Percentiles rank a stretch among this genome's conserved stretches.
Evolutionary conservation across 64 coral and sea anemone species (phyloP).

Genomic region (Pachyseris speciosa): DNA sequence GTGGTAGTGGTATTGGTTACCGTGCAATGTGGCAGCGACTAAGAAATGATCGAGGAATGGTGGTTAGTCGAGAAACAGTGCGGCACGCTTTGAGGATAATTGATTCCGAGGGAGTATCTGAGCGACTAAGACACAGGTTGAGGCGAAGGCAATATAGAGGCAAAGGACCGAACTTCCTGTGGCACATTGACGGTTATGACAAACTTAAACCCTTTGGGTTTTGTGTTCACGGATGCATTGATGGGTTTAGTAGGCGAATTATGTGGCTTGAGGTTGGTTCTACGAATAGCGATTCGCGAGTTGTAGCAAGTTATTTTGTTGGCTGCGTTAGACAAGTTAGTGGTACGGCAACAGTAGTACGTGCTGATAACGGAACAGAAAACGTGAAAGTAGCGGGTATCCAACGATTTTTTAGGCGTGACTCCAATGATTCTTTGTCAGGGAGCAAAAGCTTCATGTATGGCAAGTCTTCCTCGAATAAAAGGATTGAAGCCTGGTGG

Average conservation of each 20-base stretch:
- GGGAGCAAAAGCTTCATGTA: too few relatives aligned
- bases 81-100: conserved; percentile 42
- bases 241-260: not conserved
- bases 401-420: too few relatives aligned
- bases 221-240: conserved; percentile 6
- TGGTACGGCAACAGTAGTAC: conserved; percentile 8
- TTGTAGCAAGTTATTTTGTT: not conserved
- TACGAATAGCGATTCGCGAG: not conserved
- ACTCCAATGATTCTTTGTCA: too few relatives aligned
- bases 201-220: conserved; percentile 44
- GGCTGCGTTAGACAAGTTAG: not conserved
- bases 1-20: conserved; percentile 36
- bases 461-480: too few relatives aligned
- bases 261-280: not conserved
- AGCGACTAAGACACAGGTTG: conserved; percentile 53
- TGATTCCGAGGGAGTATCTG: conserved; percentile 49
- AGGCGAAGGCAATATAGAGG: conserved; percentile 32
- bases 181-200: conserved; percentile 58
- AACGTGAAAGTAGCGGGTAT: too few relatives aligned
- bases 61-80: conserved; percentile 53
- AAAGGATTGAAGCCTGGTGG: too few relatives aligned
- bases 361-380: too few relatives aligned
- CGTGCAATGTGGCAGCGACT: conserved; percentile 46
- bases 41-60: conserved; percentile 14
- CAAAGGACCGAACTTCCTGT: conserved; percentile 54